Conservation (phyloP, 2,888 invertebrate genomes). For the Pardosa pseudoannulata region DNA sequence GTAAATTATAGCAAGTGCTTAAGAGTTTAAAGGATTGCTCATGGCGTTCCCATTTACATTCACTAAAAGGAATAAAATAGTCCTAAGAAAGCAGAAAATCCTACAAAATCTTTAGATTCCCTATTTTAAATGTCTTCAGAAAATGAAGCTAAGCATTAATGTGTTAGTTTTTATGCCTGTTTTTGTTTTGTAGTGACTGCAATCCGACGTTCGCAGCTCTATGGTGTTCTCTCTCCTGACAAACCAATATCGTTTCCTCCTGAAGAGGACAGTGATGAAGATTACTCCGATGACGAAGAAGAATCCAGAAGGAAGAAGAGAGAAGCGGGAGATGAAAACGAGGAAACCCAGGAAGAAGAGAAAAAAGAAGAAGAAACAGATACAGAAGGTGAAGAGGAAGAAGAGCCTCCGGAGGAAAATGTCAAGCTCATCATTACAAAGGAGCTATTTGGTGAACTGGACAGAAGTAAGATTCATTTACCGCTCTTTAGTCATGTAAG, state of each 20-base stretch:
- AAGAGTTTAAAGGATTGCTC: no score
- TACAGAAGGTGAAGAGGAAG: neutral
- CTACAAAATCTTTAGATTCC: no score
- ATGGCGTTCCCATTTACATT: no score
- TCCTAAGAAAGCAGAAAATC: no score
- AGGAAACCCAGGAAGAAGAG: neutral
- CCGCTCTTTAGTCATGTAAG: no score
- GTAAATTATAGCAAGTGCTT: no score
- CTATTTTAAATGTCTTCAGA: no score
- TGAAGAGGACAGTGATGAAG: neutral
- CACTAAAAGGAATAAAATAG: no score
- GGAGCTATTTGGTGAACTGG: slow-evolving; percentile 39
- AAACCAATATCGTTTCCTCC: slow-evolving; percentile 33
- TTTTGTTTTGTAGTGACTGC: neutral
- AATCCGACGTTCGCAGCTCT: slow-evolving; percentile 21
- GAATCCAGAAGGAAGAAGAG: neutral
- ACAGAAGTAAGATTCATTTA: slow-evolving; percentile 33
- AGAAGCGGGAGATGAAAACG: neutral
- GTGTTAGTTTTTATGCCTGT: no score
- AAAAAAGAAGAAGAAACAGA: slow-evolving; percentile 15
- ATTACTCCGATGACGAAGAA: no score
- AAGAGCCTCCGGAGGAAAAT: neutral
- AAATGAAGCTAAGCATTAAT: no score
- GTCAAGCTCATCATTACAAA: slow-evolving; percentile 23
- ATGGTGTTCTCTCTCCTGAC: slow-evolving; percentile 4